phyloP scores from a whole-genome alignment of 1,140 invertebrate species.

The Vollenhovia emeryi region DNA sequence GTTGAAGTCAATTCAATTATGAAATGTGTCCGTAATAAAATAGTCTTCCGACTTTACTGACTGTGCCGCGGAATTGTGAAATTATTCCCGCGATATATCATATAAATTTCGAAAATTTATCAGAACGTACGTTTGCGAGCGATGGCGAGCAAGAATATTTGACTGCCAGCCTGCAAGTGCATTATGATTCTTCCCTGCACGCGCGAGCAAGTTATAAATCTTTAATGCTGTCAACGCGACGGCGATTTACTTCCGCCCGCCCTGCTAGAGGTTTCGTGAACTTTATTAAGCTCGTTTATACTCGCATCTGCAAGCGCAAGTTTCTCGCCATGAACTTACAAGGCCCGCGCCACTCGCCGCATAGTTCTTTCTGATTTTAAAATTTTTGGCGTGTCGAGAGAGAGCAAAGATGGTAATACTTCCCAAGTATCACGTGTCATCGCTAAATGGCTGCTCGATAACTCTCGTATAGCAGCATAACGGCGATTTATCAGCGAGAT shows the following conservation, averaged over 20 bases:
- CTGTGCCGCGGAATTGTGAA: background rate
- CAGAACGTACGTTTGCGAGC: background rate
- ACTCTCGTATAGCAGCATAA: background rate
- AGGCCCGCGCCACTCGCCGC: constrained; percentile 10
- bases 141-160: background rate
- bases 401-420: constrained; percentile 14
- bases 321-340: constrained; percentile 52
- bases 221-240: constrained; percentile 79
- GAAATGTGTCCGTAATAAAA: background rate
- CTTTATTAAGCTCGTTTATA: constrained; percentile 73
- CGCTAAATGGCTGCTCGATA: constrained; percentile 5
- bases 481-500: constrained; percentile 26
- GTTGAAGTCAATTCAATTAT: background rate
- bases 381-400: constrained; percentile 16
- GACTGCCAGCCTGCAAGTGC: constrained; percentile 75
- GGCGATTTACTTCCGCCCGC: constrained; percentile 65
- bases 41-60: background rate
- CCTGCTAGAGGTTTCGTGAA: constrained; percentile 51
- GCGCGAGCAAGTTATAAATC: constrained; percentile 73
- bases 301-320: background rate
- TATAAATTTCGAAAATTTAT: constrained; percentile 5
- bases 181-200: constrained; percentile 77
- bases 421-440: constrained; percentile 23
- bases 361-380: constrained; percentile 11
- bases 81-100: background rate